Evolutionary conservation across 2,888 invertebrate species (phyloP).

Genomic region (Ceraclea dissimilis): DNA sequence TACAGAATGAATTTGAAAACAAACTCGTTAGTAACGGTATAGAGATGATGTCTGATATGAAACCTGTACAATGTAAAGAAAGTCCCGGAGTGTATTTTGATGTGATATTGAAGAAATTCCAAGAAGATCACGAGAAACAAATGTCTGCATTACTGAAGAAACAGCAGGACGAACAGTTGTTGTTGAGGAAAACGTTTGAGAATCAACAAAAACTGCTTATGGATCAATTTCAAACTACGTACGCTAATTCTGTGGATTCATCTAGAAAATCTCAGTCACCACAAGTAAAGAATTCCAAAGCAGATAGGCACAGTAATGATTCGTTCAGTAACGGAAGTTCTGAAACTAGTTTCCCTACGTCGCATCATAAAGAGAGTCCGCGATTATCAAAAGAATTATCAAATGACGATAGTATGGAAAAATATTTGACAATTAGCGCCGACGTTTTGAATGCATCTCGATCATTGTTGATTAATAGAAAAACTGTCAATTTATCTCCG

Average conservation of each 20-base stretch:
- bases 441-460: conserved; percentile 20
- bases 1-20: conserved; percentile 22
- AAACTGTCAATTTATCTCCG: conserved; percentile 19
- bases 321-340: neutral
- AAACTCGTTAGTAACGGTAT: conserved; percentile 15
- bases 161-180: conserved; percentile 56
- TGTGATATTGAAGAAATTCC: conserved; percentile 34
- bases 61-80: conserved; percentile 7
- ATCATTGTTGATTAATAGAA: conserved; percentile 16
- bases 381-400: conserved; percentile 1
- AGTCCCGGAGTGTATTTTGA: conserved; percentile 26
- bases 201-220: conserved; percentile 55
- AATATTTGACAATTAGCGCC: conserved; percentile 21
- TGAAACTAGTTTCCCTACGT: neutral
- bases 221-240: conserved; percentile 35
- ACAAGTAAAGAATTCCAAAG: neutral
- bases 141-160: conserved; percentile 55
- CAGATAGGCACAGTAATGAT: neutral
- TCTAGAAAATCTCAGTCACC: neutral
- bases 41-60: conserved; percentile 6
- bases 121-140: conserved; percentile 57
- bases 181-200: conserved; percentile 57
- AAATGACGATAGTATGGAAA: conserved; percentile 16
- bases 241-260: neutral
- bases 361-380: neutral